phyloP scores from a whole-genome alignment of 2,888 invertebrate species.

The Drosophila nigricruria region DNA sequence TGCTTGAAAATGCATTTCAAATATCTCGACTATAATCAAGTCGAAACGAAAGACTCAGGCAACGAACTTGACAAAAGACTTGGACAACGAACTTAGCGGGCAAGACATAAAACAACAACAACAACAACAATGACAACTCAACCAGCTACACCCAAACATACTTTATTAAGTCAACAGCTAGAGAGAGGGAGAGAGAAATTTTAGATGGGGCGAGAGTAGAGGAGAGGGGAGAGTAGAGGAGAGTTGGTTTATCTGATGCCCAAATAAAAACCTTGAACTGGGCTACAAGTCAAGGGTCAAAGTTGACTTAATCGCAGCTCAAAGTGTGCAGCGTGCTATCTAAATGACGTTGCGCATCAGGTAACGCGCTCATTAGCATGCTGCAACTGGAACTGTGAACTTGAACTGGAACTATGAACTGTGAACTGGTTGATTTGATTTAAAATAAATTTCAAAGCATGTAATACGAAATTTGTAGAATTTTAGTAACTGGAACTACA shows the following conservation, averaged over 20 bases:
- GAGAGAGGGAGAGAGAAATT: not conserved
- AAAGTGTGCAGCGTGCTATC: constrained; percentile 4
- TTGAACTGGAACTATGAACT: constrained; percentile 7
- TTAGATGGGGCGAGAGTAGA: not conserved
- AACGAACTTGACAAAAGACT: constrained; percentile 52
- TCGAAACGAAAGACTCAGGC: constrained; percentile 43
- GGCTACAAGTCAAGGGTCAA: constrained; percentile 11
- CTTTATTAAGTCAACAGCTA: constrained; percentile 1
- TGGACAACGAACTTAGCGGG: constrained; percentile 36
- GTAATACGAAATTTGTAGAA: too few species aligned
- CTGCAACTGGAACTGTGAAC: constrained; percentile 8
- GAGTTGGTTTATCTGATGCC: not conserved
- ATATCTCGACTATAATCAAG: constrained; percentile 10
- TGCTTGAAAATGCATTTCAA: constrained; percentile 33
- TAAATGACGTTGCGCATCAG: not conserved
- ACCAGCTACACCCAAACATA: constrained; percentile 3
- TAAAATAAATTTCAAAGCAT: not conserved
- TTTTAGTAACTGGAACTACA: not conserved
- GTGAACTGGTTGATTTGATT: not conserved
- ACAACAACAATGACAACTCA: constrained; percentile 7
- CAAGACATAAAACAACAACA: not conserved
- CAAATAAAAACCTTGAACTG: constrained; percentile 19
- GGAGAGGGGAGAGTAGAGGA: not conserved
- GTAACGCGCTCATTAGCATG: constrained; percentile 49
- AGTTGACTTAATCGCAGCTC: constrained; percentile 10